phyloP scores from a whole-genome alignment of 2,113 vertebrate genomes.

The Meriones unguiculatus region DNA sequence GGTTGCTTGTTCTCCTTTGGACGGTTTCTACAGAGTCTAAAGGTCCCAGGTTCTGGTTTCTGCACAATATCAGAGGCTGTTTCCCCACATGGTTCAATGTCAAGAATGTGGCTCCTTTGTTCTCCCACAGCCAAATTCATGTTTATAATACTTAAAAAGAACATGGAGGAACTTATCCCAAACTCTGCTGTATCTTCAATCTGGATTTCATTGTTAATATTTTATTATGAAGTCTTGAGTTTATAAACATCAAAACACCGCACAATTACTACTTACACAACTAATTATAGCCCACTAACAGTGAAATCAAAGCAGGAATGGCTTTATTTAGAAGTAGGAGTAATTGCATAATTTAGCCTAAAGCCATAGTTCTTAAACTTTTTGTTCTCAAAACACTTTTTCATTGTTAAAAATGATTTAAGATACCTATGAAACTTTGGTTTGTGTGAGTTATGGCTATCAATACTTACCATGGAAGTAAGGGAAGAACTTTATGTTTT shows the following conservation, averaged over 20 bases:
- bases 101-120: conserved; percentile 54
- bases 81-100: neutral
- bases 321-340: conserved; percentile 24
- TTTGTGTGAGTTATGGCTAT: neutral
- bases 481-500: neutral
- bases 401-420: conserved; percentile 15
- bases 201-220: conserved; percentile 73
- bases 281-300: conserved; percentile 43
- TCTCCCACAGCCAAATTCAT: conserved; percentile 57
- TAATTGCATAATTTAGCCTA: conserved; percentile 22
- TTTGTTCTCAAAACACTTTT: conserved; percentile 34
- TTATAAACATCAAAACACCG: conserved; percentile 65
- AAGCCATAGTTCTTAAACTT: conserved; percentile 13
- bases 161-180: conserved; percentile 56
- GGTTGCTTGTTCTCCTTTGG: conserved; percentile 41
- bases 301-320: conserved; percentile 46
- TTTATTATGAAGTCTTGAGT: conserved; percentile 71
- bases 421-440: conserved; percentile 1
- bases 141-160: conserved; percentile 68
- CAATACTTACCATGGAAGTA: neutral
- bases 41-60: neutral
- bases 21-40: conserved; percentile 2
- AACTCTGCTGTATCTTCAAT: conserved; percentile 53
- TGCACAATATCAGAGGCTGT: neutral
- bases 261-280: conserved; percentile 53